Evolutionary conservation across 2,113 vertebrate species (phyloP), one percentile per base, ranked within the genome.

Genomic region (Carlito syrichta): DNA sequence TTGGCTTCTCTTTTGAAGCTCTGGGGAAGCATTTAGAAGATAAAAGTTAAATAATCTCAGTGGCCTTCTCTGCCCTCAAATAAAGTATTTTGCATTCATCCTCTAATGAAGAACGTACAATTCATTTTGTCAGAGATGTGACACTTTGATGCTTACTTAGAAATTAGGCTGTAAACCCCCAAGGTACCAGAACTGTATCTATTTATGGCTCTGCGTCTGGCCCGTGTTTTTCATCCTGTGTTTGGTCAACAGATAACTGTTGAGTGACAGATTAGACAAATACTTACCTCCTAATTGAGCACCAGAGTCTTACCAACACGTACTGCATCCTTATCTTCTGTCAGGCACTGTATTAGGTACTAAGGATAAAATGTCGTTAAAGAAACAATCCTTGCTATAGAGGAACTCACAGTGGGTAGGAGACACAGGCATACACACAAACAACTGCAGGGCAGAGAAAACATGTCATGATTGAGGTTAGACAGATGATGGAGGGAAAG

Each of bases 141-240:
- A 48, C 13, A 22, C 73, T 82, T 73, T 74, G 16, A 66, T 78
- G 25, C 38, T 76, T 92, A 48, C 89, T 62, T 96, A 88, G 45
- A 96, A 96, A 96, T 94, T 88, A 95, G 60, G 58, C 35, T 93
- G 22, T 38, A 91, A 96, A 76, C 27, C 20, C 68, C 68, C 5
- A 43, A 3, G 23, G 50, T 38, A 23, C 25, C 13, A 30, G 23
- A 84, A 84, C 60, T 58, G n/a, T 78, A 35, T 54, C 78, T 97
- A 74, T 86, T 94, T 93, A 84, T 87, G 63, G 66, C 40, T 89
- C 73, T 50, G 43, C 52, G 43, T 93, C 76, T 92, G 54, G 40
- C 76, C 17, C 69, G 71, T 40, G 45, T 84, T 89, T 35, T 91
- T 30, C n/a, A 52, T 56, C 43, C 63, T 81, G 50, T 69, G 23